phyloP scores from a whole-genome alignment of 2,888 invertebrate species.

The Cerastis rubricosa region DNA sequence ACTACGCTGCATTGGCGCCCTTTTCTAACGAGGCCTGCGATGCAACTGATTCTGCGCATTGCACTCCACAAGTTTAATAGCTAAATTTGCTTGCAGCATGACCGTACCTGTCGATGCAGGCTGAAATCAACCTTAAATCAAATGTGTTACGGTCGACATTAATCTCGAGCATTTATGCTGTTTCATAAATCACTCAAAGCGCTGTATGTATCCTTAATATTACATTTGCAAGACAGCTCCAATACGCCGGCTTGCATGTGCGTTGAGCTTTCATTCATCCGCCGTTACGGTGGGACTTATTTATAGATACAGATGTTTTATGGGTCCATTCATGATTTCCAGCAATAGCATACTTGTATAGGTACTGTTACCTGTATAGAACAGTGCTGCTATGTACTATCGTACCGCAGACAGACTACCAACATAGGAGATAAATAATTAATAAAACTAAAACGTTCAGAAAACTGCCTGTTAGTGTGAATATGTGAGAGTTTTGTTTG shows the following conservation, averaged over 20 bases:
- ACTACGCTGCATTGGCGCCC: slow-evolving; percentile 65
- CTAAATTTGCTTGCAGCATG: slow-evolving; percentile 48
- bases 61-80: slow-evolving; percentile 67
- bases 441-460: background rate
- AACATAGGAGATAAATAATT: background rate
- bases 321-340: slow-evolving; percentile 23
- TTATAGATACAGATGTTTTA: slow-evolving; percentile 2
- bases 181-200: slow-evolving; percentile 52
- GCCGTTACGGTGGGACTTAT: slow-evolving; percentile 7
- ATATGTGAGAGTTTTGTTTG: slow-evolving; percentile 8
- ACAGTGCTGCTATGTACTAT: background rate
- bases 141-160: slow-evolving; percentile 32
- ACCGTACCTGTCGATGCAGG: slow-evolving; percentile 11
- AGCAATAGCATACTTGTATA: background rate
- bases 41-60: slow-evolving; percentile 79
- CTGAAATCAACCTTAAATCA: slow-evolving; percentile 57
- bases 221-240: slow-evolving; percentile 39
- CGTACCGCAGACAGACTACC: background rate
- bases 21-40: slow-evolving; percentile 62
- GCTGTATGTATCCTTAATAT: slow-evolving; percentile 8
- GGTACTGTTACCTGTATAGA: background rate
- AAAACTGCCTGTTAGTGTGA: background rate
- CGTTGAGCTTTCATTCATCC: slow-evolving; percentile 58
- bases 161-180: slow-evolving; percentile 12
- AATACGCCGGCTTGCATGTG: slow-evolving; percentile 29